Conservation (phyloP, 2,113 vertebrate species). For the Blennius ocellaris region DNA sequence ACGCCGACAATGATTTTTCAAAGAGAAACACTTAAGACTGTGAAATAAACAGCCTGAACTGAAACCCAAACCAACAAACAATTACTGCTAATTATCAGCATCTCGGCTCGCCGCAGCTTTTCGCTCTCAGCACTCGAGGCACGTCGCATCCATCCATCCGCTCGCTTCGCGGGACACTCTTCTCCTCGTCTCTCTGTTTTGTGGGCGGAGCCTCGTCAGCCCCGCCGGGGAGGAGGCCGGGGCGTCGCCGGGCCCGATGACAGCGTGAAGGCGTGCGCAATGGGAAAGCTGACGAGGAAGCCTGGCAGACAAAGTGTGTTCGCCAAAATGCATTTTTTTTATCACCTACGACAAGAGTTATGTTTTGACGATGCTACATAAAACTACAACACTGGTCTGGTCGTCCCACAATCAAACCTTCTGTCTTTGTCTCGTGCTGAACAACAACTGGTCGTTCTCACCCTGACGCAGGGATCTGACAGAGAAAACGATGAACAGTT, state of each 20-base stretch:
- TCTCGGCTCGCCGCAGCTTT: constrained; percentile 47
- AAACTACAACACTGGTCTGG: background rate
- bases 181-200: constrained; percentile 43
- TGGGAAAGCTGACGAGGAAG: background rate
- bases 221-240: constrained; percentile 68
- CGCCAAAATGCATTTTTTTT: no score
- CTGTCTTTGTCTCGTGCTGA: no score
- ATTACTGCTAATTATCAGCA: constrained; percentile 79
- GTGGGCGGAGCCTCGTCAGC: constrained; percentile 58
- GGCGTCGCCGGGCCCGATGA: constrained; percentile 64
- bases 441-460: no score
- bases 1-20: no score
- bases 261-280: constrained; percentile 5
- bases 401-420: no score
- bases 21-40: constrained; percentile 12
- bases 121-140: constrained; percentile 65
- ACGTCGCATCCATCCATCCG: constrained; percentile 67
- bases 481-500: no score
- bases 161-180: constrained; percentile 51
- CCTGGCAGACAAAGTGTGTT: no score
- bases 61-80: constrained; percentile 64
- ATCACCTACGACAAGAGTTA: background rate
- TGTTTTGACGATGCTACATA: constrained; percentile 26
- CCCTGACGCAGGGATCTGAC: no score
- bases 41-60: constrained; percentile 31